These are phyloP conservation scores for Lepus europaeus DNA, from an alignment of 2,113 vertebrate species.

Conservation along the genomic window DNA sequence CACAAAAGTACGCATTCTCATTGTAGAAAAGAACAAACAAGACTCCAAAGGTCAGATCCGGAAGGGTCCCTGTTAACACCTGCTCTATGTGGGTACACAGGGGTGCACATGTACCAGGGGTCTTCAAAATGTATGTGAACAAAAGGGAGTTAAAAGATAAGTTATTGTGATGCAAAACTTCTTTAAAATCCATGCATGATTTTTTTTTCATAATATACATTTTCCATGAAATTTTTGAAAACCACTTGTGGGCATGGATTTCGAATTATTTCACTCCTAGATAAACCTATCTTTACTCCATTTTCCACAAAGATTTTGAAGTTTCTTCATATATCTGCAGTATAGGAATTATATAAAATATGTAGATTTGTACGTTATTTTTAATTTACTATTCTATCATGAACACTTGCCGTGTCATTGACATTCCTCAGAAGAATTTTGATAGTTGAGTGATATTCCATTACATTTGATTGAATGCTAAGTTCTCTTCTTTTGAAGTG, in stretches of 20 bases:
- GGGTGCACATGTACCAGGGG: accelerated
- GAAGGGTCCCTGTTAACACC: not conserved
- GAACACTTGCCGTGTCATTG: not conserved
- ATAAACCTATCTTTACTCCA: no score
- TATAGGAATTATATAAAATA: not conserved
- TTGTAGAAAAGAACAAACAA: not conserved
- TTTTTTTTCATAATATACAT: no score
- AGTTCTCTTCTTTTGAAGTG: constrained; percentile 12
- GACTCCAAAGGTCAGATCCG: not conserved
- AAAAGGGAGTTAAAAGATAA: no score
- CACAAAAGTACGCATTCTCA: not conserved
- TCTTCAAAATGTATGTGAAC: no score
- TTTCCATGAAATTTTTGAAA: no score
- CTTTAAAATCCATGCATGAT: no score
- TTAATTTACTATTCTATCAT: not conserved
- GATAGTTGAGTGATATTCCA: not conserved
- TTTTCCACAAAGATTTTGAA: no score
- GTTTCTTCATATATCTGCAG: not conserved
- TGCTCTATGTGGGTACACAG: accelerated
- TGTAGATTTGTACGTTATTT: not conserved
- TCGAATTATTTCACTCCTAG: no score
- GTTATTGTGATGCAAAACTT: no score
- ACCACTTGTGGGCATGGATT: no score
- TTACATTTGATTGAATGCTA: constrained; percentile 23
- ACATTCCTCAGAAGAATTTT: constrained; percentile 37